A percentile compares a stretch with the other conserved stretches of the same genome.
These are phyloP conservation scores for Aphelenchoides avenae DNA, from an alignment of 1,140 invertebrate species.

Conservation along the genomic window DNA sequence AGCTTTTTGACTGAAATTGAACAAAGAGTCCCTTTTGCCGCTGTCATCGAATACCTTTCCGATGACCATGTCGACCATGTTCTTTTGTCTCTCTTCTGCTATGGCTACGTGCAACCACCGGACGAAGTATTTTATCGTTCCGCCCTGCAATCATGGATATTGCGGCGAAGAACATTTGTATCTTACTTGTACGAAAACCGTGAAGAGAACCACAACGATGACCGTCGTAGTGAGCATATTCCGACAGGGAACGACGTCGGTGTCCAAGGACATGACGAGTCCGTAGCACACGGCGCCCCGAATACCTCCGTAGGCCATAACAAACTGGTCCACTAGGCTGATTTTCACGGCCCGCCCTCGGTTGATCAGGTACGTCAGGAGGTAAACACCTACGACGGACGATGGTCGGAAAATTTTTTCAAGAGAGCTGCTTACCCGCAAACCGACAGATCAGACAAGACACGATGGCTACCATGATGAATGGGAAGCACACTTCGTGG, in stretches of 20 bases:
- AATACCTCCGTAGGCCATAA: slow-evolving; percentile 25
- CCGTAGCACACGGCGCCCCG: slow-evolving; percentile 19
- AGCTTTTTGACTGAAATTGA: too few species aligned
- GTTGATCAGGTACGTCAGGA: too few species aligned
- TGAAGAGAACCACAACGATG: slow-evolving; percentile 64
- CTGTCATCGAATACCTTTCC: too few species aligned
- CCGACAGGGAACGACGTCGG: slow-evolving; percentile 53
- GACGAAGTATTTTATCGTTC: slow-evolving; percentile 63
- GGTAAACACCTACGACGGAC: too few species aligned
- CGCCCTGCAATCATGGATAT: slow-evolving; percentile 59
- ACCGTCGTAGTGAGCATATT: slow-evolving; percentile 63
- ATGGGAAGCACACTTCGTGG: slow-evolving; percentile 15
- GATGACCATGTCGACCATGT: too few species aligned
- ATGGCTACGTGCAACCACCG: slow-evolving; percentile 63
- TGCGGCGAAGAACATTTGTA: slow-evolving; percentile 1
- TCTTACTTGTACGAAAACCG: slow-evolving; percentile 17
- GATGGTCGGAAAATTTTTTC: too few species aligned
- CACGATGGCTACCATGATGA: slow-evolving; percentile 15
- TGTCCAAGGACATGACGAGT: slow-evolving; percentile 15
- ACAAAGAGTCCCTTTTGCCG: too few species aligned
- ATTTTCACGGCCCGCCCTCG: slow-evolving; percentile 56
- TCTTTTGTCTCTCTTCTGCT: too few species aligned
- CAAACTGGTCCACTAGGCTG: slow-evolving; percentile 62
- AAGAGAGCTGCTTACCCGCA: slow-evolving; percentile 61
- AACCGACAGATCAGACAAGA: slow-evolving; percentile 89